Evolutionary conservation across 1,140 invertebrate species (phyloP), one percentile per base, ranked within the genome.

Genomic region (Ceratitis capitata): DNA sequence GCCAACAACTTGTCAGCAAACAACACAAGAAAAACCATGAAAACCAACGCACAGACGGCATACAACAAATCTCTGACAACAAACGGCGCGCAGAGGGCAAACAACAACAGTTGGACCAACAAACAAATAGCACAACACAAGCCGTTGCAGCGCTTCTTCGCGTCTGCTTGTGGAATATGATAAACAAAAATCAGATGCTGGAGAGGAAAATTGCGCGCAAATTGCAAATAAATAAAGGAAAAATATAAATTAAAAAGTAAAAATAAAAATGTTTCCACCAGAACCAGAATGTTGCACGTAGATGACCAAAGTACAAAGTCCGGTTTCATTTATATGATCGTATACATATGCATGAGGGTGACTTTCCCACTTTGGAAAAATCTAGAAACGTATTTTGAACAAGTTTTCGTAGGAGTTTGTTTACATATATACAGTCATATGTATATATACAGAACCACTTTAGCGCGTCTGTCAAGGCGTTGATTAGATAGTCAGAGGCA

Each of bases 1-100:
- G 69, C 69, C 69, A 78, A 78, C 69, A 78, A 78, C 69, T 78
- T 78, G 69, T 78, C 69, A 78, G 69, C 69, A 78, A 78, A 78
- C n/a, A 78, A 45, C 6, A 9, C 35, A 26, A 23, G 39, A 78
- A 78, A 19, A 78, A 78, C 19, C 14, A 78, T 2, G 0, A 2
- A 19, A 78, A 47, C n/a, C n/a, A 78, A 78, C 42, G 4, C 12
- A 26, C 19, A 45, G 14, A 45, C 32, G 0, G 9, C 26, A 61
- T 2, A 35, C 35, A 78, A 26, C 39, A 78, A 78, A 45, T 23
- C 7, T 7, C 51, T 16, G 51, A 53, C 39, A 39, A 39, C 39
- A 69, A n/a, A 69, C 7, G 26, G 29, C 29, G n/a, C 12, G 39
- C 39, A 47, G 39, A 26, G 39, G 6, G 16, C 69, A 45, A 78